Percentiles rank a stretch among this genome's conserved stretches.
These are phyloP conservation scores for Urocyon cinereoargenteus DNA, from an alignment of 2,797 vertebrate genomes.

Conservation along the genomic window DNA sequence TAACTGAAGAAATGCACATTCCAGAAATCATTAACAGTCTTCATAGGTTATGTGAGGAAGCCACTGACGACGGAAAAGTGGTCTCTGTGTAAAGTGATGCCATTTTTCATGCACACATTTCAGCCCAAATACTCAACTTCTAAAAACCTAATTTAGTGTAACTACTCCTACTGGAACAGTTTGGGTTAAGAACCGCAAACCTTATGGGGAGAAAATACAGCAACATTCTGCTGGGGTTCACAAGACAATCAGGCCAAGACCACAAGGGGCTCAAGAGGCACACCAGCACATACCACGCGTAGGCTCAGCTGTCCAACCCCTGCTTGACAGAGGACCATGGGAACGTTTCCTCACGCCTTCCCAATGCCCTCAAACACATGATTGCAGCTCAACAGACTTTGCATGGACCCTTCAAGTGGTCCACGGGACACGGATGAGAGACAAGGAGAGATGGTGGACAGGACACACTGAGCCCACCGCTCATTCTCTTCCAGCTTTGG, in stretches of 20 bases:
- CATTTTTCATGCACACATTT: fast-evolving
- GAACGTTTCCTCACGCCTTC: neutral
- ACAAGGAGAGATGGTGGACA: neutral
- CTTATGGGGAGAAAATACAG: too few relatives aligned
- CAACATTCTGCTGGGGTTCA: too few relatives aligned
- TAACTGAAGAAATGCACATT: neutral
- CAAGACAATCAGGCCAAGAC: neutral
- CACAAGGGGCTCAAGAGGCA: fast-evolving
- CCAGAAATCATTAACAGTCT: fast-evolving
- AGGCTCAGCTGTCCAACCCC: neutral
- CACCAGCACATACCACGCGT: neutral
- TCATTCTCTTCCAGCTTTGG: too few relatives aligned
- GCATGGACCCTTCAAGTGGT: neutral
- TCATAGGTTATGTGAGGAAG: fast-evolving
- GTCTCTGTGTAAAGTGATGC: neutral
- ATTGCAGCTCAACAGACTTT: neutral
- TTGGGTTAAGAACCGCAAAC: neutral
- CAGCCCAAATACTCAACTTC: neutral
- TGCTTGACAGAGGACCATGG: neutral
- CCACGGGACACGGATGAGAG: neutral
- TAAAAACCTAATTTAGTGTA: neutral
- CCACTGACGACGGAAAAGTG: fast-evolving
- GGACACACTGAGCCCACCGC: neutral
- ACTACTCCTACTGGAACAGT: too few relatives aligned
- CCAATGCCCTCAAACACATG: neutral